phyloP scores from a whole-genome alignment of 1,140 invertebrate genomes.

The Bombus superbus region DNA sequence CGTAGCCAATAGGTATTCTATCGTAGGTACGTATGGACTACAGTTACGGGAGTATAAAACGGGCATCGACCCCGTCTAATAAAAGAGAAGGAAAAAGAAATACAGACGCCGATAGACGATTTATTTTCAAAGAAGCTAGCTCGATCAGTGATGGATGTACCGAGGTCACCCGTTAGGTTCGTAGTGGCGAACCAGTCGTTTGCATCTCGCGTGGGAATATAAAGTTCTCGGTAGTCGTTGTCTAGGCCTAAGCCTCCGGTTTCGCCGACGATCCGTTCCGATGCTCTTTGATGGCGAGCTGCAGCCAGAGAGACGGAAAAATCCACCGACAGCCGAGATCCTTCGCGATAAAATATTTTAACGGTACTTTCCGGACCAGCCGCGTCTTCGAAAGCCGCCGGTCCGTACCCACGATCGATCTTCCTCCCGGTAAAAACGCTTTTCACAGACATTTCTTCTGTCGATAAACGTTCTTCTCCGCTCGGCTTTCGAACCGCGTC shows the following conservation, averaged over 20 bases:
- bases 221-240: conserved; percentile 50
- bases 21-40: too few relatives aligned
- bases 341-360: conserved; percentile 39
- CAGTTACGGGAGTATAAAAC: too few relatives aligned
- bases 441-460: conserved; percentile 18
- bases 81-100: neutral
- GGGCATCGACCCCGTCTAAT: neutral
- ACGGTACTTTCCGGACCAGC: conserved; percentile 37
- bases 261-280: conserved; percentile 28
- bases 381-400: neutral
- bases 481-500: neutral
- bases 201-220: conserved; percentile 71
- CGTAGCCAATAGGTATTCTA: too few relatives aligned
- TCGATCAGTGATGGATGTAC: neutral
- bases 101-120: neutral
- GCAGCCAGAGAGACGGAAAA: conserved; percentile 38
- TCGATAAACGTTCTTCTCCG: conserved; percentile 9
- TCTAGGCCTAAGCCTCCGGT: neutral
- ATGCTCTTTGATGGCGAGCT: conserved; percentile 52
- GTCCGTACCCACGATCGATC: conserved; percentile 21
- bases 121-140: too few relatives aligned
- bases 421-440: conserved; percentile 2
- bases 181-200: neutral
- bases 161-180: conserved; percentile 32
- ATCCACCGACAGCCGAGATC: conserved; percentile 29